These are phyloP conservation scores for Sebastes matsubarae DNA, from an alignment of 2,797 vertebrate species.

Conservation along the genomic window DNA sequence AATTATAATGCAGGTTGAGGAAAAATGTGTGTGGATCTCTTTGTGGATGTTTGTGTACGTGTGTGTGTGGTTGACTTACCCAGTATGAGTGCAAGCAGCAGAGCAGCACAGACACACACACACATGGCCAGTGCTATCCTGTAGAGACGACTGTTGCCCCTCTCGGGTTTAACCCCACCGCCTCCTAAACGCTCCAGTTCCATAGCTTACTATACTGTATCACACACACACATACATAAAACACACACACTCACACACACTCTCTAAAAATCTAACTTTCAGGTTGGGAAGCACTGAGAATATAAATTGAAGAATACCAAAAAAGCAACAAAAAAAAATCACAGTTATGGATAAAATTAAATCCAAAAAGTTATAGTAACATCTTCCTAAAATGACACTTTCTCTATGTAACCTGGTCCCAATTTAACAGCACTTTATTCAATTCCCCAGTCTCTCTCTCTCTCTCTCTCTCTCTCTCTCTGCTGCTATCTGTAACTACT, in stretches of 20 bases:
- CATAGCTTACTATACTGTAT: slow-evolving; percentile 56
- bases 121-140: slow-evolving; percentile 86
- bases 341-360: neutral
- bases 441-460: slow-evolving; percentile 1
- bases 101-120: slow-evolving; percentile 75
- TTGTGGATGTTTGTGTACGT: slow-evolving; percentile 6
- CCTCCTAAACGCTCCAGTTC: slow-evolving; percentile 77
- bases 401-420: neutral
- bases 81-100: slow-evolving; percentile 79
- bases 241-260: neutral
- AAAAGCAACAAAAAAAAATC: neutral
- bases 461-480: slow-evolving; percentile 7
- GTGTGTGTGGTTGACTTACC: slow-evolving; percentile 75
- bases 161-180: slow-evolving; percentile 68
- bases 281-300: neutral
- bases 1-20: slow-evolving; percentile 57
- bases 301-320: neutral
- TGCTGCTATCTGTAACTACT: slow-evolving; percentile 34
- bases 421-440: neutral
- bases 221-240: slow-evolving; percentile 10
- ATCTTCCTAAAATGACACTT: neutral
- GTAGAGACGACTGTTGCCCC: slow-evolving; percentile 73
- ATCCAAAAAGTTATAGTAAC: neutral
- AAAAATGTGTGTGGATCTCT: neutral
- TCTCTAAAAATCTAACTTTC: neutral